Evolutionary conservation across 2,888 invertebrate species (phyloP).

Genomic region (Metopia argyrocephala): DNA sequence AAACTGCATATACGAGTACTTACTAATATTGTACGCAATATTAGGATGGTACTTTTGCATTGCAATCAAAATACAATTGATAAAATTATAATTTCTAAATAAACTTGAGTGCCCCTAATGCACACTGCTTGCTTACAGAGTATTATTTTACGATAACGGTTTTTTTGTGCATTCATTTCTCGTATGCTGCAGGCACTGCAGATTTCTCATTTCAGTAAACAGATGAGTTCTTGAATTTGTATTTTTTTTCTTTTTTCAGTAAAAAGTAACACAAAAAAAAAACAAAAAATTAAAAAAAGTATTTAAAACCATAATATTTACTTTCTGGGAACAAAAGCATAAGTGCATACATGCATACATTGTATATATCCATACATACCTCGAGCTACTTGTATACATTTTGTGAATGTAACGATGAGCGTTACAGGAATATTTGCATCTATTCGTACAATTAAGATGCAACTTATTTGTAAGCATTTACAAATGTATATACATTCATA

Average conservation of each 20-base stretch:
- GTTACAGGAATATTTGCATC: neutral
- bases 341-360: neutral
- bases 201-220: constrained; percentile 45
- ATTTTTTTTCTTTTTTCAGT: neutral
- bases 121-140: neutral
- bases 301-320: constrained; percentile 29
- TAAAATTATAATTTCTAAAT: neutral
- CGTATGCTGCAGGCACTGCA: constrained; percentile 54
- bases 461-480: too few relatives aligned
- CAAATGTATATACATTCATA: too few relatives aligned
- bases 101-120: neutral
- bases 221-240: constrained; percentile 6
- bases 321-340: constrained; percentile 10
- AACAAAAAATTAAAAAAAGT: neutral
- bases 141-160: constrained; percentile 3
- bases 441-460: too few relatives aligned
- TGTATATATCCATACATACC: neutral
- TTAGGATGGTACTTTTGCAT: neutral
- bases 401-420: neutral
- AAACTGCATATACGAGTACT: neutral
- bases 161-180: neutral
- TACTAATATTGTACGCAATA: neutral
- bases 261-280: neutral
- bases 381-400: neutral
- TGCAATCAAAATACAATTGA: neutral